Percentiles rank a stretch among this genome's conserved stretches.
These are phyloP conservation scores for Platysternon megacephalum DNA, from an alignment of 2,113 vertebrate species.

Conservation along the genomic window DNA sequence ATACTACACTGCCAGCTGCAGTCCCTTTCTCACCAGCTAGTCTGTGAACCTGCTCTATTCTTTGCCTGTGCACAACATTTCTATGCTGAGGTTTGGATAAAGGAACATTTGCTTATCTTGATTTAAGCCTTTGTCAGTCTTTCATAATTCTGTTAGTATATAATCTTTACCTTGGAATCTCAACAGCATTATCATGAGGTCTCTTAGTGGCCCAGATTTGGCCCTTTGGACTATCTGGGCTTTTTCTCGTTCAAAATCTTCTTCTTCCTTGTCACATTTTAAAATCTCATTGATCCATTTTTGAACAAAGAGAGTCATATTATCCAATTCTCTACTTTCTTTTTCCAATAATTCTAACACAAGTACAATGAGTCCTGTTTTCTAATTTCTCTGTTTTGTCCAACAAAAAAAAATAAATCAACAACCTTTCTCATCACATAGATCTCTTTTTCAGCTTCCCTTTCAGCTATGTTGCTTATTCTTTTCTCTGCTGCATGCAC, in stretches of 20 bases:
- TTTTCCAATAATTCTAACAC: background rate
- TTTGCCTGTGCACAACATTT: background rate
- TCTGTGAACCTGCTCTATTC: background rate
- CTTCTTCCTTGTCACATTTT: background rate
- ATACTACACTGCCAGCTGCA: background rate
- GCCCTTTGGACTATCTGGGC: background rate
- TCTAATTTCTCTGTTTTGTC: conserved; percentile 52
- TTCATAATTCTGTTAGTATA: background rate
- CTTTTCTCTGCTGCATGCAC: conserved; percentile 52
- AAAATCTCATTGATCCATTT: conserved; percentile 8
- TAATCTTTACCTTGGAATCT: conserved; percentile 1
- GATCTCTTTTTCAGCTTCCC: conserved; percentile 51
- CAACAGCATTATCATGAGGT: background rate
- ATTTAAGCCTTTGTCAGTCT: background rate
- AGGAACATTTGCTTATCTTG: background rate
- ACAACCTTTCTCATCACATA: conserved; percentile 29
- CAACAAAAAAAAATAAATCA: conserved; percentile 42
- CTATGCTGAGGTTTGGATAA: background rate
- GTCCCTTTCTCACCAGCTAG: background rate
- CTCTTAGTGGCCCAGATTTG: background rate
- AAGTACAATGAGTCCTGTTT: conserved; percentile 36
- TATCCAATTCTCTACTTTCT: background rate
- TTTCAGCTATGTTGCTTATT: conserved; percentile 51
- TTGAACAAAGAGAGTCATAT: background rate
- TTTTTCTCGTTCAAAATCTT: background rate